phyloP scores from a whole-genome alignment of 2,888 invertebrate genomes.

The Branchinecta sandiegonensis region DNA sequence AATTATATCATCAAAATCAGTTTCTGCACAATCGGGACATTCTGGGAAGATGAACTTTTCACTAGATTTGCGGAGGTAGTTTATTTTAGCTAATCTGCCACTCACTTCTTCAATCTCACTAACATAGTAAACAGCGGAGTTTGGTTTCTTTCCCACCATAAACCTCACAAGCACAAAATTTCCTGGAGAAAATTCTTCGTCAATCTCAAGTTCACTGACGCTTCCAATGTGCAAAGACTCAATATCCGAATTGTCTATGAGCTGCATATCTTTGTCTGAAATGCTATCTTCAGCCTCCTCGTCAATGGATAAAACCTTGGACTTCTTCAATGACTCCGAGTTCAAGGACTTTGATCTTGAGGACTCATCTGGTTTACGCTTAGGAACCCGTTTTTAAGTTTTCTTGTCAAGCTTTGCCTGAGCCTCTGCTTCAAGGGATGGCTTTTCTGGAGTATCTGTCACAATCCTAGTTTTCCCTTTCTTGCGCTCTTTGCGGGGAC shows the following conservation, averaged over 20 bases:
- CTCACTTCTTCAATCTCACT: slow-evolving; percentile 9
- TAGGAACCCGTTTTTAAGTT: not conserved
- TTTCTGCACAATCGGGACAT: slow-evolving; percentile 11
- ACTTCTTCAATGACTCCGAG: too few relatives aligned
- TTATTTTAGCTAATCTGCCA: slow-evolving; percentile 4
- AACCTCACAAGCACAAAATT: slow-evolving; percentile 14
- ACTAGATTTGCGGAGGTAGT: slow-evolving; percentile 11
- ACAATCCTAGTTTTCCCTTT: slow-evolving; percentile 24
- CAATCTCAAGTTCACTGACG: slow-evolving; percentile 14
- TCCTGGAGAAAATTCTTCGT: not conserved
- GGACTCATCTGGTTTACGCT: too few relatives aligned
- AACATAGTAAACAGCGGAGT: slow-evolving; percentile 8
- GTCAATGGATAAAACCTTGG: too few relatives aligned
- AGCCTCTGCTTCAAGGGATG: slow-evolving; percentile 16
- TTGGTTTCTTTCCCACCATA: slow-evolving; percentile 14
- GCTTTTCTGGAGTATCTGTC: slow-evolving; percentile 25
- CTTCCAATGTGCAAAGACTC: not conserved
- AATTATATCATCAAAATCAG: slow-evolving; percentile 14
- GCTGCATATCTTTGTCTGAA: not conserved
- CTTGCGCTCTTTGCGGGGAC: slow-evolving; percentile 5
- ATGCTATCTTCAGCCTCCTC: too few relatives aligned
- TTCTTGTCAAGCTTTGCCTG: slow-evolving; percentile 17
- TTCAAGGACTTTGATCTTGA: too few relatives aligned
- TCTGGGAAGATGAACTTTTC: slow-evolving; percentile 14
- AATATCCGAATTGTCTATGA: not conserved